These are phyloP conservation scores for Eueides isabella DNA, from an alignment of 1,140 invertebrate genomes.

Conservation along the genomic window DNA sequence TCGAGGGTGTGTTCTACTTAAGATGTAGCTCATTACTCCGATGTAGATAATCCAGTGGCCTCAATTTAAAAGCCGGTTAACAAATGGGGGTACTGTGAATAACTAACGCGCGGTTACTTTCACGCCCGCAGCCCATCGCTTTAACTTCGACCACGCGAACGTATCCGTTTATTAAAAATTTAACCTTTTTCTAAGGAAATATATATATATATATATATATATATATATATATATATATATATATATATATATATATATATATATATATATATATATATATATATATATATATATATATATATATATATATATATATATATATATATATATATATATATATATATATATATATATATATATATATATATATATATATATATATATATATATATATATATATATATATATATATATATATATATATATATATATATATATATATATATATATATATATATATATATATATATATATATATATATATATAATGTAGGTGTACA, in stretches of 20 bases:
- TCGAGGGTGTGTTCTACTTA: constrained; percentile 17
- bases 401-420: constrained; percentile 8
- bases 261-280: constrained; percentile 13
- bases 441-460: constrained; percentile 13
- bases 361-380: too few species aligned
- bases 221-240: neutral
- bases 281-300: neutral
- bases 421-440: neutral
- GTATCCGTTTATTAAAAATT: constrained; percentile 47
- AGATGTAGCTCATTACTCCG: constrained; percentile 32
- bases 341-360: too few species aligned
- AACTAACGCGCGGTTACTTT: constrained; percentile 67
- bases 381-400: too few species aligned
- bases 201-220: neutral
- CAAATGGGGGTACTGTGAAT: constrained; percentile 73
- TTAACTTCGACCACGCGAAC: constrained; percentile 42
- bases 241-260: neutral
- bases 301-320: constrained; percentile 12
- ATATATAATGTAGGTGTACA: neutral
- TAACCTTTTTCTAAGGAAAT: constrained; percentile 24
- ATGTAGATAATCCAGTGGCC: constrained; percentile 45
- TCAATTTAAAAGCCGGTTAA: constrained; percentile 69
- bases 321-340: too few species aligned
- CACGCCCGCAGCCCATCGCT: constrained; percentile 52
- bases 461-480: neutral